Evolutionary conservation across 2,888 invertebrate genomes (phyloP).

Genomic region (Cepaea hortensis): DNA sequence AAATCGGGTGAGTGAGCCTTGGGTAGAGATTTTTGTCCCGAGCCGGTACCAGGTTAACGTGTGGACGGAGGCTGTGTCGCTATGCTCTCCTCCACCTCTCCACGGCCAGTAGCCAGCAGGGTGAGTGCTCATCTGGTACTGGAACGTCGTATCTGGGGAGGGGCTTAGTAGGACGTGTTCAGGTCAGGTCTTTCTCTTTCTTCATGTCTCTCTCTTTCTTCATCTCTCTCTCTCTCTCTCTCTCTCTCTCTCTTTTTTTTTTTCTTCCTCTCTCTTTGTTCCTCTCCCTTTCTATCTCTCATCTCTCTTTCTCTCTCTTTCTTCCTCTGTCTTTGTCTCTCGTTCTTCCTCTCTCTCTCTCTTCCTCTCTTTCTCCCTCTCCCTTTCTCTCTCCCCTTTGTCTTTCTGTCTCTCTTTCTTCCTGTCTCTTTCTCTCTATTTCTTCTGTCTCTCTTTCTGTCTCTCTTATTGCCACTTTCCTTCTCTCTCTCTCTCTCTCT

Average conservation of each 20-base stretch:
- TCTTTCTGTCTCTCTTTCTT: too few species aligned
- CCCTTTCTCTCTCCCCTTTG: too few species aligned
- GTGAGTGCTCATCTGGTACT: too few species aligned
- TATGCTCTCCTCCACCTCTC: too few species aligned
- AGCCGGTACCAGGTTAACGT: too few species aligned
- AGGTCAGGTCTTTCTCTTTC: not conserved
- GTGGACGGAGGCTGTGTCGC: too few species aligned
- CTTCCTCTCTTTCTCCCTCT: not conserved
- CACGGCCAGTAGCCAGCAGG: too few species aligned
- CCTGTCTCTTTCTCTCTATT: too few species aligned
- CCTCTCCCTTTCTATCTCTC: not conserved
- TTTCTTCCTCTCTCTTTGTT: not conserved
- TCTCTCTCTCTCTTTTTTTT: not conserved
- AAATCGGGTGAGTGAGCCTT: too few species aligned
- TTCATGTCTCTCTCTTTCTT: not conserved
- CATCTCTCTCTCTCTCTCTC: constrained; percentile 6
- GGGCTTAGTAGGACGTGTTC: not conserved
- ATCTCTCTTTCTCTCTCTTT: not conserved
- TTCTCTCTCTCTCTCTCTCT: constrained; percentile 4
- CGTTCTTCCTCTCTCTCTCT: not conserved
- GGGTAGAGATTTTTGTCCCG: too few species aligned
- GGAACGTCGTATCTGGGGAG: too few species aligned
- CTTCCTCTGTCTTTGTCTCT: not conserved
- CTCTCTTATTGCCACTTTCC: not conserved
- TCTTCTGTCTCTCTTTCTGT: too few species aligned